These are phyloP conservation scores for Emydura subglobosa DNA, from an alignment of 2,113 vertebrate species.

Conservation along the genomic window DNA sequence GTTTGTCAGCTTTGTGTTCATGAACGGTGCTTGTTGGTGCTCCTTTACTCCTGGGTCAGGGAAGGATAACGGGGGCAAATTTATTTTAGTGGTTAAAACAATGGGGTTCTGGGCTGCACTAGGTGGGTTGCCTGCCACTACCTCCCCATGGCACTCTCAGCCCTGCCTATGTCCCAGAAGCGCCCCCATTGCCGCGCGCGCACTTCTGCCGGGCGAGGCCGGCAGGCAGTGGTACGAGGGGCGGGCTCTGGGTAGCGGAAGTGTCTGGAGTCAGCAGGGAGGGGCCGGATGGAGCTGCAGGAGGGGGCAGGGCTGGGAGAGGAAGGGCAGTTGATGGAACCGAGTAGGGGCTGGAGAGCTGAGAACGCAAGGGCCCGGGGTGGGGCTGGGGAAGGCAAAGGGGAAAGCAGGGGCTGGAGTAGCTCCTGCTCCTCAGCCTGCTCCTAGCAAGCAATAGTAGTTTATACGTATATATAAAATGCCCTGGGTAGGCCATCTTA, in stretches of 20 bases:
- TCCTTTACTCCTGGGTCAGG: background rate
- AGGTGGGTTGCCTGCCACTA: background rate
- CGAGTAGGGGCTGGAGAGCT: too few species aligned
- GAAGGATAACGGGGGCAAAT: background rate
- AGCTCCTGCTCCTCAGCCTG: too few species aligned
- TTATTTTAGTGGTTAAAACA: background rate
- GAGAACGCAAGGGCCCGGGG: too few species aligned
- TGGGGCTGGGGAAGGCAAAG: too few species aligned
- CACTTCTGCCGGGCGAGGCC: background rate
- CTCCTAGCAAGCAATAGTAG: too few species aligned
- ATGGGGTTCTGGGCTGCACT: too few species aligned
- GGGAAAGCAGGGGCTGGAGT: too few species aligned
- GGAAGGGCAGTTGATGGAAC: background rate
- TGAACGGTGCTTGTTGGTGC: background rate
- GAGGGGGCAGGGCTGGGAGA: background rate
- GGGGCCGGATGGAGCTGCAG: background rate
- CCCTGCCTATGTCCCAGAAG: background rate
- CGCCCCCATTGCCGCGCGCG: too few species aligned
- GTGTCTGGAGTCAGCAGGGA: background rate
- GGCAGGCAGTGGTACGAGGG: too few species aligned
- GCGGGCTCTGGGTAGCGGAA: too few species aligned
- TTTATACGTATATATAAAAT: too few species aligned
- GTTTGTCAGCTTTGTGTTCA: background rate
- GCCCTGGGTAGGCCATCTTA: too few species aligned
- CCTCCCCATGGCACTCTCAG: background rate